A percentile compares a stretch with the other conserved stretches of the same genome.
Evolutionary conservation across 2,888 invertebrate species (phyloP).

Genomic region (Sinotaia quadrata): DNA sequence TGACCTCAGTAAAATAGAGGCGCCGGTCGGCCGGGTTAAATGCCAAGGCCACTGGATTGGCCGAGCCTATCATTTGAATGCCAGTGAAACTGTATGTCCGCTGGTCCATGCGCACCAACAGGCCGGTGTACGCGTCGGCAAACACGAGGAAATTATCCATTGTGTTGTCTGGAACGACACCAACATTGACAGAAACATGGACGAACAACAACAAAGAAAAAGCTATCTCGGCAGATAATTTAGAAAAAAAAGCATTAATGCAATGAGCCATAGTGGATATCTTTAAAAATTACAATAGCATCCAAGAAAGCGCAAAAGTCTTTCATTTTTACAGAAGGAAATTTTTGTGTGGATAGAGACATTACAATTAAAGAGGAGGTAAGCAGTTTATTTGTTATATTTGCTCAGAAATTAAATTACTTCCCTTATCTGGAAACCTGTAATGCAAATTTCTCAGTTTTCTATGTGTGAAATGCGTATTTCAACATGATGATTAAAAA

Average conservation of each 20-base stretch:
- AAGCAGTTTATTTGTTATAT: no score
- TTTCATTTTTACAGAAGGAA: no score
- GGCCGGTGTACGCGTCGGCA: slow-evolving; percentile 73
- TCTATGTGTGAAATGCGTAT: no score
- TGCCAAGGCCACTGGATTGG: slow-evolving; percentile 86
- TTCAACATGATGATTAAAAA: no score
- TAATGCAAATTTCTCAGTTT: no score
- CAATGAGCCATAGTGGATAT: no score
- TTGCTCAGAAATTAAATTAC: no score
- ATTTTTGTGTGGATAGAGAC: no score
- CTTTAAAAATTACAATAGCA: no score
- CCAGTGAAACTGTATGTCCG: slow-evolving; percentile 73
- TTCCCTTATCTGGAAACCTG: no score
- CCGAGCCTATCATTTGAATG: slow-evolving; percentile 53
- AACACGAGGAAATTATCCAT: slow-evolving; percentile 45
- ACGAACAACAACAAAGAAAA: background rate
- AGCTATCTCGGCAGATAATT: background rate
- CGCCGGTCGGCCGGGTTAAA: slow-evolving; percentile 84
- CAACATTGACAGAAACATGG: background rate
- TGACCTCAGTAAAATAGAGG: slow-evolving; percentile 85
- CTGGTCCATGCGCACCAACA: slow-evolving; percentile 84
- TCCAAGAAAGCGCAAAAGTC: no score
- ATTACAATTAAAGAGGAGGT: no score
- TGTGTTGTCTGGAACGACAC: slow-evolving; percentile 16
- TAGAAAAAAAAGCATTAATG: background rate